A percentile compares a stretch with the other conserved stretches of the same genome.
These are phyloP conservation scores for Microtus montanus DNA, from an alignment of 2,113 vertebrate species.

Conservation along the genomic window DNA sequence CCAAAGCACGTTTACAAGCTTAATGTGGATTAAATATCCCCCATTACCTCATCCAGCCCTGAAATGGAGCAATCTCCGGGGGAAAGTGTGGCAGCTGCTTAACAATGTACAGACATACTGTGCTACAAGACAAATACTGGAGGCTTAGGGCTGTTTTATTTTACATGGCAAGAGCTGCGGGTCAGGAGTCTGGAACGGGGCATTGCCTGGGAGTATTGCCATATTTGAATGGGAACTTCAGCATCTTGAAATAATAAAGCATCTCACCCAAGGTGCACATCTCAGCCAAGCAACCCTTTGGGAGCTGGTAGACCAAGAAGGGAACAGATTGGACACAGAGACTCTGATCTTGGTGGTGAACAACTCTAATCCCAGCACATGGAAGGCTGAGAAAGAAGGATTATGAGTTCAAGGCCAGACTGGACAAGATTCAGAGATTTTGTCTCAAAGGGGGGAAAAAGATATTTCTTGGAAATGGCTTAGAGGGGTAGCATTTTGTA, in stretches of 20 bases:
- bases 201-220: constrained; percentile 6
- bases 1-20: constrained; percentile 79
- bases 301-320: background rate
- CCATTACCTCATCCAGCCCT: constrained; percentile 78
- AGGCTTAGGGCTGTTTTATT: constrained; percentile 44
- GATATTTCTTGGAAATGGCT: background rate
- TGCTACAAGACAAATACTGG: background rate
- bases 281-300: background rate
- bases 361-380: background rate
- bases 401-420: background rate
- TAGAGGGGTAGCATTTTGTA: constrained; percentile 26
- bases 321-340: background rate
- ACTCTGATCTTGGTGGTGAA: background rate
- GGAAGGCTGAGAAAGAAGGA: background rate
- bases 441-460: background rate
- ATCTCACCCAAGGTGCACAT: background rate
- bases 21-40: constrained; percentile 73
- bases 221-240: background rate
- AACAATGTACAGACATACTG: constrained; percentile 70
- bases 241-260: constrained; percentile 28
- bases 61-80: constrained; percentile 76
- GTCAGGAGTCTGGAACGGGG: constrained; percentile 32
- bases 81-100: constrained; percentile 73
- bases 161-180: constrained; percentile 46
- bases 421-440: background rate